Evolutionary conservation across 2,888 invertebrate genomes (phyloP), one percentile per base, ranked within the genome.

Genomic region (Urechis unicinctus): DNA sequence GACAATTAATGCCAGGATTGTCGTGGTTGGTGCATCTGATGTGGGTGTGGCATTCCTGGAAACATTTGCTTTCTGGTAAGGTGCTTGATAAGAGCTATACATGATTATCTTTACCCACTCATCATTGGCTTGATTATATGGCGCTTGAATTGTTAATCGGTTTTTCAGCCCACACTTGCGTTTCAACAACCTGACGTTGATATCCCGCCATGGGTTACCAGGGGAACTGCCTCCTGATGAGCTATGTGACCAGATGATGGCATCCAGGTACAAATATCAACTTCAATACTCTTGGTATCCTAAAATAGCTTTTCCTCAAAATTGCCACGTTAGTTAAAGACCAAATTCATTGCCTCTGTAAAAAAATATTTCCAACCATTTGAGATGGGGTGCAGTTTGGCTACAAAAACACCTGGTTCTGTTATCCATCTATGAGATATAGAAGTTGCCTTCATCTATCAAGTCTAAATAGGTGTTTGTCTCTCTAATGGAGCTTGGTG

Each of bases 161-260:
- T n/a, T n/a, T n/a, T 17, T 45, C 65, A 77, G 83, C 50, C 79
- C 81, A 56, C 83, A 84, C 68, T 70, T 85, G 36, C 82, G 82
- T 0, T 88, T 87, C 73, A 84, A 84, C 53, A 88, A 88, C 69
- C 71, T 89, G 22, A 86, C 85, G 0, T 71, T 89, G 47, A 81
- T 89, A 1, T 85, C 86, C 0, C 83, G 84, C 2, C 82, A 85
- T 66, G 87, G 88, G 0, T 67, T 86, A 46, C 84, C 73, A 1
- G 77, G 77, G 22, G 74, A 77, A 52, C 62, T 74, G 58, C 55
- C 68, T 1, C 68, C 70, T 1, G 71, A 73, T 58, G 61, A 65
- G 26, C 59, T 69, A 17, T 60, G 72, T 30, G 72, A 75, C 41
- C 60, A 64, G 41, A 66, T 76, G 66, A 55, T 71, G 42, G 63